These are phyloP conservation scores for Ostrea denselamellosa DNA, from an alignment of 1,140 invertebrate genomes.

Conservation along the genomic window DNA sequence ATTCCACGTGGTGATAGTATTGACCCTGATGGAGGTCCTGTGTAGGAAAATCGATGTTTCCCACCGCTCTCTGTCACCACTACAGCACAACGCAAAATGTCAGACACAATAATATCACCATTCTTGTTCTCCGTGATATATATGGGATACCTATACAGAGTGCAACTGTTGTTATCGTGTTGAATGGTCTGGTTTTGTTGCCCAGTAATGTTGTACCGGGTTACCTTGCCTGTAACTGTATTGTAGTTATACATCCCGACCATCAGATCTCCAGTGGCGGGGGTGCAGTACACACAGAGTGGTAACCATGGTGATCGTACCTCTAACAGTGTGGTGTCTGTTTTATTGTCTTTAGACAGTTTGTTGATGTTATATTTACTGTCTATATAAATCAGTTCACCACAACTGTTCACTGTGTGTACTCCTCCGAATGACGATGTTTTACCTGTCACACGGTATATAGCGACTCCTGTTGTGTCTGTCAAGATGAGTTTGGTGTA, in stretches of 20 bases:
- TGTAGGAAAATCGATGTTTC: no score
- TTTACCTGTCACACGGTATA: background rate
- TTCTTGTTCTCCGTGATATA: background rate
- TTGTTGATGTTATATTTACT: background rate
- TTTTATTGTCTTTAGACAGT: background rate
- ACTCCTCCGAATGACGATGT: background rate
- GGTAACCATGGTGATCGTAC: background rate
- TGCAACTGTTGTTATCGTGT: background rate
- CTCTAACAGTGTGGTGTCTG: background rate
- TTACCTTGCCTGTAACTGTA: background rate
- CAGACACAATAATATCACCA: background rate
- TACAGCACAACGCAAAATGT: no score
- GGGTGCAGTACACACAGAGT: background rate
- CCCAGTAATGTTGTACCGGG: background rate
- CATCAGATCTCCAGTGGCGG: background rate
- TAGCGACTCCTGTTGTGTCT: no score
- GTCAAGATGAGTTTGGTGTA: background rate
- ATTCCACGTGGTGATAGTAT: background rate
- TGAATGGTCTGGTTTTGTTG: background rate
- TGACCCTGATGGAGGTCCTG: background rate
- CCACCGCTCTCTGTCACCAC: no score
- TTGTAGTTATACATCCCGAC: no score
- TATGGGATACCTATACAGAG: background rate
- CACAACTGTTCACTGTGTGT: background rate
- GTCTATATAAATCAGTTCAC: no score